Conservation (phyloP, 2,113 vertebrate genomes). For the Chlorodrepanis virens region DNA sequence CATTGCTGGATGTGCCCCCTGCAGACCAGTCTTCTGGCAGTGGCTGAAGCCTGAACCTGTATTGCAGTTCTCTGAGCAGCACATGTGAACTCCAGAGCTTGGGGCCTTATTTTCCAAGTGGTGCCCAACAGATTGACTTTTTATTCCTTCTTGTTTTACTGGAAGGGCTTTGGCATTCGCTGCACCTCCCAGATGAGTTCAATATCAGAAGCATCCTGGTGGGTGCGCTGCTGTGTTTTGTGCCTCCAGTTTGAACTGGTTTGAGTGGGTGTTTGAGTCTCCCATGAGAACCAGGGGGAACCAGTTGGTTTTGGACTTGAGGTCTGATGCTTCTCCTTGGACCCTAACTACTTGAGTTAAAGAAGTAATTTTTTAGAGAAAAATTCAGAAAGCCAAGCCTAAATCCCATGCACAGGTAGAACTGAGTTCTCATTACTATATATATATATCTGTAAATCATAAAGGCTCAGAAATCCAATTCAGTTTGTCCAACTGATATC, state of each 20-base stretch:
- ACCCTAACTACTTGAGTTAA: not conserved
- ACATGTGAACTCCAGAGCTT: not conserved
- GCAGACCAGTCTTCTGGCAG: not conserved
- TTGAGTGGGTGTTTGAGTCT: not conserved
- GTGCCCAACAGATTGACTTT: not conserved
- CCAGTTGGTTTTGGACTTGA: rapidly evolving
- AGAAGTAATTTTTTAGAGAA: not conserved
- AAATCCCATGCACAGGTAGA: not conserved
- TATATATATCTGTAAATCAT: not conserved
- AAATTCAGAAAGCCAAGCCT: not conserved
- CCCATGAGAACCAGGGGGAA: not conserved
- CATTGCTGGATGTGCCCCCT: not conserved
- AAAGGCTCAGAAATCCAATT: not conserved
- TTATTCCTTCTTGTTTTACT: not conserved
- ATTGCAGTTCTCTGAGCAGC: not conserved
- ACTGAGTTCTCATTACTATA: not conserved
- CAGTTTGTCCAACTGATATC: not conserved
- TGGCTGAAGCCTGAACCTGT: not conserved
- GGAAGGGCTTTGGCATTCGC: not conserved
- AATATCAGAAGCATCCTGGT: not conserved
- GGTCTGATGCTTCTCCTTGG: not conserved
- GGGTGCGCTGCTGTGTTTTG: not conserved
- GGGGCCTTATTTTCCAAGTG: not conserved
- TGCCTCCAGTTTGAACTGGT: not conserved
- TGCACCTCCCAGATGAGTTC: not conserved